phyloP scores from a whole-genome alignment of 2,888 invertebrate species.

The Conchocele bisecta region DNA sequence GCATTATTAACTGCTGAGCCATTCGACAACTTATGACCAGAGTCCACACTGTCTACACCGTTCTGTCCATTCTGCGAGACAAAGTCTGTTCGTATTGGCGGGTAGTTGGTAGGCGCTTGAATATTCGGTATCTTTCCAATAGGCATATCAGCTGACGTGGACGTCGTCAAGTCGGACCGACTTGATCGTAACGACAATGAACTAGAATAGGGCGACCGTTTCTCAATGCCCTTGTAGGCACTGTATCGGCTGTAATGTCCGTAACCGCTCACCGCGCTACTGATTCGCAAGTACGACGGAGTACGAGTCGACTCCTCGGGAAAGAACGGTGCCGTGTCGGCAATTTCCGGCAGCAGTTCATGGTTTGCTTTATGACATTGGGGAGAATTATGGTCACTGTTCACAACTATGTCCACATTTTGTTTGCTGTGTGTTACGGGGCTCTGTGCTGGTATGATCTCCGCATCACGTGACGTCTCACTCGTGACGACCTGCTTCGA shows the following conservation, averaged over 20 bases:
- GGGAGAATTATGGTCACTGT: constrained; percentile 14
- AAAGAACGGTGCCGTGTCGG: constrained; percentile 61
- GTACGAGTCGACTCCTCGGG: constrained; percentile 66
- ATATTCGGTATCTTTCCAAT: constrained; percentile 59
- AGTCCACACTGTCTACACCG: not conserved
- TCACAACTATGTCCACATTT: not conserved
- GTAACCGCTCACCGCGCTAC: constrained; percentile 79
- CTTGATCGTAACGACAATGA: constrained; percentile 69
- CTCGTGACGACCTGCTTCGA: constrained; percentile 52
- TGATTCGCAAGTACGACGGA: constrained; percentile 79
- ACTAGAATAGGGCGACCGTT: constrained; percentile 75
- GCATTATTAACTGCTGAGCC: too few relatives aligned
- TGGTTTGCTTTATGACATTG: constrained; percentile 31
- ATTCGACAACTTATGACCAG: constrained; percentile 2
- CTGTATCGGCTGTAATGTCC: constrained; percentile 75
- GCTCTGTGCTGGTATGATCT: constrained; percentile 13
- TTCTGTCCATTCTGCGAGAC: not conserved
- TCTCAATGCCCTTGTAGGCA: constrained; percentile 73
- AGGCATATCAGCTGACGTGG: constrained; percentile 69
- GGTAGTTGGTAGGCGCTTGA: constrained; percentile 54
- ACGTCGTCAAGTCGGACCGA: constrained; percentile 56
- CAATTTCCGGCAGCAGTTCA: constrained; percentile 59
- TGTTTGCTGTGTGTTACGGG: constrained; percentile 13
- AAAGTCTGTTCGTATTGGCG: constrained; percentile 36
- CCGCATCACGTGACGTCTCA: constrained; percentile 36